phyloP scores from a whole-genome alignment of 1,140 invertebrate species.

The Pomacea maculata region DNA sequence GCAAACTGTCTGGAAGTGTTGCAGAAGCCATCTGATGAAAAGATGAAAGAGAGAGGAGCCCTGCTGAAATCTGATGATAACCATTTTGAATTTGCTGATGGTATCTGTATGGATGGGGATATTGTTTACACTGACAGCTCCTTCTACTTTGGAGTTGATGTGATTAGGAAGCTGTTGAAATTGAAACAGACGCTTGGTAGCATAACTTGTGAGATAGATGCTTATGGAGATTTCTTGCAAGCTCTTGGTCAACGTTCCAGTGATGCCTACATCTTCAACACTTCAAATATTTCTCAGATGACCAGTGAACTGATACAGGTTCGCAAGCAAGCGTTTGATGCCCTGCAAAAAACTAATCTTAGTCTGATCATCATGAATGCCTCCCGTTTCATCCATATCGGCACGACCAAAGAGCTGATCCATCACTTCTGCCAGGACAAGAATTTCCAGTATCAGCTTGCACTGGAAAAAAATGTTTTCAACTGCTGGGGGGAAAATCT shows the following conservation, averaged over 20 bases:
- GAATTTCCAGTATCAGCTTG: slow-evolving; percentile 53
- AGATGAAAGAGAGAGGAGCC: slow-evolving; percentile 62
- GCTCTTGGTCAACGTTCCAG: slow-evolving; percentile 61
- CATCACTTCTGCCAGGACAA: slow-evolving; percentile 57
- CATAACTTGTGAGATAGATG: slow-evolving; percentile 66
- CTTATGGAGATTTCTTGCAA: slow-evolving; percentile 69
- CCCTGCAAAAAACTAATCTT: slow-evolving; percentile 54
- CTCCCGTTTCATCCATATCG: slow-evolving; percentile 68
- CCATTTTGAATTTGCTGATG: slow-evolving; percentile 40
- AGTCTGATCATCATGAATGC: slow-evolving; percentile 62
- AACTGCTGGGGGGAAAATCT: slow-evolving; percentile 38
- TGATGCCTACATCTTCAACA: slow-evolving; percentile 52
- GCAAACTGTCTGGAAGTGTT: slow-evolving; percentile 63
- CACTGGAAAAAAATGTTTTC: slow-evolving; percentile 51
- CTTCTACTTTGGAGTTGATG: slow-evolving; percentile 64
- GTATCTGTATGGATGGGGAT: slow-evolving; percentile 39
- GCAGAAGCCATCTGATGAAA: slow-evolving; percentile 65
- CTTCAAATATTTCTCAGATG: slow-evolving; percentile 51
- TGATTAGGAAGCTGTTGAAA: slow-evolving; percentile 61
- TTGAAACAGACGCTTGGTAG: slow-evolving; percentile 54
- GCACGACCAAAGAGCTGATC: slow-evolving; percentile 67
- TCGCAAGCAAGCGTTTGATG: slow-evolving; percentile 53
- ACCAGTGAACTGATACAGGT: slow-evolving; percentile 43
- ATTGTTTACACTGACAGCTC: slow-evolving; percentile 67
- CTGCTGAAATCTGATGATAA: slow-evolving; percentile 43